phyloP scores from a whole-genome alignment of 1,140 invertebrate genomes.

The Euschistus heros region DNA sequence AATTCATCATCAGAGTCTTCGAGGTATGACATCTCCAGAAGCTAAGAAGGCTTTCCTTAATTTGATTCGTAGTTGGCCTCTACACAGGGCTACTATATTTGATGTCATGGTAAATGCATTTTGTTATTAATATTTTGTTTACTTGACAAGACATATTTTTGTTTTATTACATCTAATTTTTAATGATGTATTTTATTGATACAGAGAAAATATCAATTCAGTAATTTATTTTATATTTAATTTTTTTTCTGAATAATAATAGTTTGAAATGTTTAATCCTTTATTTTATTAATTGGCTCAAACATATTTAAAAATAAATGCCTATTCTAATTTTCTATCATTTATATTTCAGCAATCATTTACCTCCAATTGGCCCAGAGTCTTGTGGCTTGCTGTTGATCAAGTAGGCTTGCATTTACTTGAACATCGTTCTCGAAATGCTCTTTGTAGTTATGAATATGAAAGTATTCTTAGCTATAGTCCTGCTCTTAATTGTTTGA shows the following conservation, averaged over 20 bases:
- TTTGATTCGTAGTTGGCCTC: constrained; percentile 83
- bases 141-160: too few relatives aligned
- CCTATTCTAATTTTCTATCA: not conserved
- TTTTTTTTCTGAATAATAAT: constrained; percentile 11
- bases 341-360: constrained; percentile 68
- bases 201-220: not conserved
- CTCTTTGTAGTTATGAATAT: constrained; percentile 82
- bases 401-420: constrained; percentile 85
- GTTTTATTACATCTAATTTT: too few relatives aligned
- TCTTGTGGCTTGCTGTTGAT: constrained; percentile 84
- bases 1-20: constrained; percentile 75
- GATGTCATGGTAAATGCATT: constrained; percentile 67
- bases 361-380: constrained; percentile 85
- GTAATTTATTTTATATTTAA: not conserved
- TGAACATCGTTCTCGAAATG: constrained; percentile 74
- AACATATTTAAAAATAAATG: too few relatives aligned
- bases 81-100: constrained; percentile 86
- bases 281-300: too few relatives aligned
- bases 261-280: not conserved
- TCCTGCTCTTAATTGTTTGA: constrained; percentile 75
- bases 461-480: constrained; percentile 75
- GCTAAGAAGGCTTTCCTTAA: constrained; percentile 90
- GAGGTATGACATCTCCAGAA: constrained; percentile 72
- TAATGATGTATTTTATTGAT: too few relatives aligned
- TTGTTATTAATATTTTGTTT: too few relatives aligned